A percentile compares a stretch with the other conserved stretches of the same genome.
Evolutionary conservation across 2,797 vertebrate species (phyloP).

Genomic region (Emys orbicularis): DNA sequence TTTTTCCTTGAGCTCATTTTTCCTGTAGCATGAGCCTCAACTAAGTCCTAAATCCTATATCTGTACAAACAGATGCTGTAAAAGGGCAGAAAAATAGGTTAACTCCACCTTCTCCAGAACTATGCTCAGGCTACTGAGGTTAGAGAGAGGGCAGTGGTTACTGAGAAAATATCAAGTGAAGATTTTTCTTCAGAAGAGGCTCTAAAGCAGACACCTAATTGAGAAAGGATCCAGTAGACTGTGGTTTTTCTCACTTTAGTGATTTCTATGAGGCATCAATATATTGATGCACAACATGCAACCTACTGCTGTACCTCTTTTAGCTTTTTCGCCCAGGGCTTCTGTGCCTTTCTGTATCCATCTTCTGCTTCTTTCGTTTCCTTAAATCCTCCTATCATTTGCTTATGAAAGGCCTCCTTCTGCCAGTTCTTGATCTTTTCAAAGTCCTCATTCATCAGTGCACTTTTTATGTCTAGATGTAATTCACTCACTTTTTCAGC

Average conservation of each 20-base stretch:
- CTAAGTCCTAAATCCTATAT: neutral
- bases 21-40: neutral
- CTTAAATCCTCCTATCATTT: constrained; percentile 99
- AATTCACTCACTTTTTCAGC: constrained; percentile 97
- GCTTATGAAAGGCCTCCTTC: constrained; percentile 96
- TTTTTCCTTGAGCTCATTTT: neutral
- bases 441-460: constrained; percentile 95
- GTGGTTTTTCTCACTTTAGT: constrained; percentile 53
- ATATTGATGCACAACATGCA: constrained; percentile 48
- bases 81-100: neutral
- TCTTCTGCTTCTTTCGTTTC: constrained; percentile 98
- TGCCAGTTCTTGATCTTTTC: constrained; percentile 99
- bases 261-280: constrained; percentile 42
- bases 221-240: constrained; percentile 72
- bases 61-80: neutral
- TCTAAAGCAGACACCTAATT: constrained; percentile 65
- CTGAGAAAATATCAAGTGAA: neutral
- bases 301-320: constrained; percentile 90
- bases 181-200: constrained; percentile 64
- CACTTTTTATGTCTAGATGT: constrained; percentile 93
- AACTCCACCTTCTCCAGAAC: constrained; percentile 9
- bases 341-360: constrained; percentile 97
- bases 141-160: neutral
- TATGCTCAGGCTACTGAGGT: constrained; percentile 28
- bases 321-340: constrained; percentile 98